Conservation (phyloP, 2,797 vertebrate genomes). For the Delichon dasypus region DNA sequence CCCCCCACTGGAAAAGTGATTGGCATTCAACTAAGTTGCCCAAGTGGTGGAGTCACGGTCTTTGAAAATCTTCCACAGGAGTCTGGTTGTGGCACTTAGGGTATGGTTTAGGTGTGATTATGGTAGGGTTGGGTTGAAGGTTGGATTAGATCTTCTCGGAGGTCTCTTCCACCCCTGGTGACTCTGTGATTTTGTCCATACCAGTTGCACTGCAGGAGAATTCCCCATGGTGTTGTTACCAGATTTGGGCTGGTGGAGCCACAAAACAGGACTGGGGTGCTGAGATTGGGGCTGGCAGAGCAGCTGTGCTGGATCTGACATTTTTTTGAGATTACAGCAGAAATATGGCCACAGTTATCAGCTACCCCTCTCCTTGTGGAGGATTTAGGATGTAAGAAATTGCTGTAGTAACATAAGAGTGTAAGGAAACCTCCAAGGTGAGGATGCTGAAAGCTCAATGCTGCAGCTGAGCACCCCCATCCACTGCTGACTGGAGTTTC, state of each 20-base stretch:
- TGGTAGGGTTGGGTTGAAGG: not conserved
- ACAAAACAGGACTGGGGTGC: not conserved
- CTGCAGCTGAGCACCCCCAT: not conserved
- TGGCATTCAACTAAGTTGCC: not conserved
- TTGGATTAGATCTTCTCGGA: not conserved
- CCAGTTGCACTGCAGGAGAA: rapidly evolving
- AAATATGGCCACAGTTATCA: rapidly evolving
- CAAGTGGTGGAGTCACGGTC: not conserved
- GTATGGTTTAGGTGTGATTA: not conserved
- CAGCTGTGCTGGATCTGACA: not conserved
- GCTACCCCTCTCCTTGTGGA: not conserved
- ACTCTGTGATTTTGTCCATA: rapidly evolving
- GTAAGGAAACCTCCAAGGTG: not conserved
- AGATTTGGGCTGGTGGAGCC: not conserved
- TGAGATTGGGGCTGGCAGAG: not conserved
- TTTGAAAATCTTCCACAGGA: not conserved
- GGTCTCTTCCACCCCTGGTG: not conserved
- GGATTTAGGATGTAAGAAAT: not conserved
- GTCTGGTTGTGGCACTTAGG: not conserved
- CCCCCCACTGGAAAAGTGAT: not conserved
- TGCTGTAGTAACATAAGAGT: rapidly evolving
- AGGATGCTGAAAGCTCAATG: not conserved
- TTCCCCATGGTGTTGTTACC: rapidly evolving
- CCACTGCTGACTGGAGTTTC: not conserved
- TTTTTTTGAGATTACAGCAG: not conserved